A percentile compares a stretch with the other conserved stretches of the same genome.
Conservation (phyloP, 2,113 vertebrate genomes). For the Sinocyclocheilus anophthalmus region DNA sequence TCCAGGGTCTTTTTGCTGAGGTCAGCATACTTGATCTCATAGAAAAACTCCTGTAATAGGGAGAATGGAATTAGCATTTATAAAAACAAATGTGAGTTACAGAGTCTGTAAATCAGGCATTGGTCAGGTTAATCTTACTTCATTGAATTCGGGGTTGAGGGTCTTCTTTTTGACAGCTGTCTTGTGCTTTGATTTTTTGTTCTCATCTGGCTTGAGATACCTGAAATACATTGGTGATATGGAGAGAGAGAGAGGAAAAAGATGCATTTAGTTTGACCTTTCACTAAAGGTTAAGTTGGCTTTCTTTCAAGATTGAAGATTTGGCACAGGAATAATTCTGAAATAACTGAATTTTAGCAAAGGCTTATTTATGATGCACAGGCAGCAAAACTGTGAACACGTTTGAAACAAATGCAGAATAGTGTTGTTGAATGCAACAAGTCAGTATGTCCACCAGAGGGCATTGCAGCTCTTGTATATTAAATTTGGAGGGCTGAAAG, state of each 20-base stretch:
- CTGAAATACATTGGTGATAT: constrained; percentile 68
- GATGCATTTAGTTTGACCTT: neutral
- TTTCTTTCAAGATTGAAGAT: neutral
- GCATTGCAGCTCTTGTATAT: constrained; percentile 57
- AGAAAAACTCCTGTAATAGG: constrained; percentile 91
- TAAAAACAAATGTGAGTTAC: neutral
- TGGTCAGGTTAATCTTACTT: constrained; percentile 76
- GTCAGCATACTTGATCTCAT: constrained; percentile 97
- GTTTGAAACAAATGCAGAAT: neutral
- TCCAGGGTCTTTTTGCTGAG: constrained; percentile 97
- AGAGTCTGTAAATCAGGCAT: neutral
- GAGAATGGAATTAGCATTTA: neutral
- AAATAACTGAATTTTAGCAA: neutral
- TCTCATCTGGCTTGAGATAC: constrained; percentile 97
- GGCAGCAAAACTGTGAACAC: no score
- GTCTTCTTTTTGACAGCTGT: constrained; percentile 98
- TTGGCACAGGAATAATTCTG: neutral
- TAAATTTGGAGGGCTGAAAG: neutral
- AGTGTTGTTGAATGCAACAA: neutral
- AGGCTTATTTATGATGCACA: no score
- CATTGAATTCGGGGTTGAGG: constrained; percentile 96
- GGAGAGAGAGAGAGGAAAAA: no score
- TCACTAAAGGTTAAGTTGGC: neutral
- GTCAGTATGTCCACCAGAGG: constrained; percentile 67
- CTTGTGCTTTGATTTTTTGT: constrained; percentile 99